Base-by-base conservation (phyloP, 2,113 vertebrate genomes). In the Passer montanus region DNA sequence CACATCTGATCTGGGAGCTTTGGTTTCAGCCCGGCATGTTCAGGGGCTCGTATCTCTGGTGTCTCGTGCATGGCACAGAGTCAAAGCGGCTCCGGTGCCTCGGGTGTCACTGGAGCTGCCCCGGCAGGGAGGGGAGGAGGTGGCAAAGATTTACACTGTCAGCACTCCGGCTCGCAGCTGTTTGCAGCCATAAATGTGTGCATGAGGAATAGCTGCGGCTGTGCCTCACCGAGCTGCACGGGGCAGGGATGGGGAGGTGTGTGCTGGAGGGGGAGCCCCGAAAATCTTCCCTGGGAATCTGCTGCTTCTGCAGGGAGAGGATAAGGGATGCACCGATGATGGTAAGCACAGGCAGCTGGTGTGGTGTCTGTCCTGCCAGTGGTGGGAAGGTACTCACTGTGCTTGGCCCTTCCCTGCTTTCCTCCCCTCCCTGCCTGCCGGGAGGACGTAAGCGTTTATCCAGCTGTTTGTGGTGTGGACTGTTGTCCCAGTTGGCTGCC, bases 101-200 rank as follows among this genome's bases (percentile, higher is more conserved):
- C 1, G 50, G 63, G 78, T 91, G 85, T 94, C 79, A 81, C 94
- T 37, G 33, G 93, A 95, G 91, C 94, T 41, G 66, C 93, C 81
- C 89, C 37, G 27, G 84, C 89, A 95, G 87, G 44, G 70, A 49
- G 73, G 53, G 83, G 74, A 94, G 81, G 95, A 96, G 95, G 94
- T 8, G 70, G 93, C 88, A 87, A 80, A 94, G 94, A 94, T 96
- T 96, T 70, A 84, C 56, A 4, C 79, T 44, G 85, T 90, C 87
- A 89, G 92, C 73, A 20, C 88, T 84, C 15, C 11, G 22, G 59
- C 87, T 83, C 30, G 49, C 85, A 88, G 93, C 93, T 96, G 90
- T 77, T 90, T 35, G 85, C 39, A 86, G 90, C 72, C 67, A 30
- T 67, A 53, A 72, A 89, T 12, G 62, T 5, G 74, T 22, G 67